phyloP scores from a whole-genome alignment of 2,888 invertebrate genomes.

The Hipparchia semele region DNA sequence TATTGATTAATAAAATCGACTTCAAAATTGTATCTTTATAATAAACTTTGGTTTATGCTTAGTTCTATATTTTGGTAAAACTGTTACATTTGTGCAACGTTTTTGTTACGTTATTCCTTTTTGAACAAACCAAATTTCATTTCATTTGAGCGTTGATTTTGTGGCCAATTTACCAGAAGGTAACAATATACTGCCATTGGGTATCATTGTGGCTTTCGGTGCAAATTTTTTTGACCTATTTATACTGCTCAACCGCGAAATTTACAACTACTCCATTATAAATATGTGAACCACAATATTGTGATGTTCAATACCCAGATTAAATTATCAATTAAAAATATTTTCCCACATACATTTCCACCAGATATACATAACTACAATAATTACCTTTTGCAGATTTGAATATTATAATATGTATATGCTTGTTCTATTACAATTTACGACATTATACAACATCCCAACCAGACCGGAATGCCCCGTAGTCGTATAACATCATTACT shows the following conservation, averaged over 20 bases:
- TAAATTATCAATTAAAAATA: not conserved
- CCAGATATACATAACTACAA: not conserved
- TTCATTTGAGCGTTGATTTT: no score
- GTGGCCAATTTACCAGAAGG: not conserved
- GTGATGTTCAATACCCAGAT: not conserved
- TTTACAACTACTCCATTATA: not conserved
- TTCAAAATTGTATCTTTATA: no score
- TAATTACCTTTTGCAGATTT: not conserved
- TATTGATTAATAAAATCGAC: no score
- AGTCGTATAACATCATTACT: constrained; percentile 28
- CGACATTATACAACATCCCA: not conserved
- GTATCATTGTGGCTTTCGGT: not conserved
- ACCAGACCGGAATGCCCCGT: constrained; percentile 27
- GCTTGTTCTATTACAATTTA: not conserved
- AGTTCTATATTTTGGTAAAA: no score
- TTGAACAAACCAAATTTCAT: no score
- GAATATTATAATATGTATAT: not conserved
- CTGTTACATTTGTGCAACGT: no score
- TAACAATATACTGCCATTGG: not conserved
- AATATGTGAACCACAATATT: not conserved
- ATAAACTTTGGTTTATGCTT: no score
- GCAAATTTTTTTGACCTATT: not conserved
- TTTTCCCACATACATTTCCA: not conserved
- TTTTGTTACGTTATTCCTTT: no score
- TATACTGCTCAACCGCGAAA: not conserved